Evolutionary conservation across 2,888 invertebrate genomes (phyloP).

Genomic region (Seladonia tumulorum): DNA sequence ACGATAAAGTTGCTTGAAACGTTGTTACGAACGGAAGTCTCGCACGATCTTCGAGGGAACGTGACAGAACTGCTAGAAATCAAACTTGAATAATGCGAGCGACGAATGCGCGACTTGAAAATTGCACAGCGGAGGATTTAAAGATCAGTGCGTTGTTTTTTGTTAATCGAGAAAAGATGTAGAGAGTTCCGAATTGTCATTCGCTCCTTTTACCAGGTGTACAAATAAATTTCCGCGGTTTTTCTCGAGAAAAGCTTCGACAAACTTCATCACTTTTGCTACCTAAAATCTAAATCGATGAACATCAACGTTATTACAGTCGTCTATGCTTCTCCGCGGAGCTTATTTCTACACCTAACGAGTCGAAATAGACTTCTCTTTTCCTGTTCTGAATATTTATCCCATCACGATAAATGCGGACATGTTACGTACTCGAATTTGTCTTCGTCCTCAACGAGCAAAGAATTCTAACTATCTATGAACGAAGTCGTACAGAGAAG

Average conservation of each 20-base stretch:
- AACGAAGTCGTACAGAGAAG: not conserved
- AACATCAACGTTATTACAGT: not conserved
- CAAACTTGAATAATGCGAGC: not conserved
- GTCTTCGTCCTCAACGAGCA: no score
- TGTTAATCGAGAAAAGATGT: no score
- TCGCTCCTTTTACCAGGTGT: not conserved
- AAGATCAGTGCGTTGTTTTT: not conserved
- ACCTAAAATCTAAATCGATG: not conserved
- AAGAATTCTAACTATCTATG: not conserved
- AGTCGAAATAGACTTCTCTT: not conserved
- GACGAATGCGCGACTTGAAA: no score
- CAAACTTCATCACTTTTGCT: not conserved
- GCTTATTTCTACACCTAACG: not conserved
- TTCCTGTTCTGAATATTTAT: not conserved
- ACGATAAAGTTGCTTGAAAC: not conserved
- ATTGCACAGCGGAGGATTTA: not conserved
- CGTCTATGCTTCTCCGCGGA: not conserved
- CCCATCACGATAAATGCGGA: no score
- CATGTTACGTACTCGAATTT: no score
- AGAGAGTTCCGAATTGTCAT: not conserved
- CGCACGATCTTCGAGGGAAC: conserved; percentile 6
- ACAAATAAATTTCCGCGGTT: not conserved
- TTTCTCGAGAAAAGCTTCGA: not conserved
- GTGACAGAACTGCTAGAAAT: not conserved
- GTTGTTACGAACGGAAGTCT: not conserved